Evolutionary conservation across 2,797 vertebrate species (phyloP), one percentile per base, ranked within the genome.

Genomic region (Sebastes hubbsi): DNA sequence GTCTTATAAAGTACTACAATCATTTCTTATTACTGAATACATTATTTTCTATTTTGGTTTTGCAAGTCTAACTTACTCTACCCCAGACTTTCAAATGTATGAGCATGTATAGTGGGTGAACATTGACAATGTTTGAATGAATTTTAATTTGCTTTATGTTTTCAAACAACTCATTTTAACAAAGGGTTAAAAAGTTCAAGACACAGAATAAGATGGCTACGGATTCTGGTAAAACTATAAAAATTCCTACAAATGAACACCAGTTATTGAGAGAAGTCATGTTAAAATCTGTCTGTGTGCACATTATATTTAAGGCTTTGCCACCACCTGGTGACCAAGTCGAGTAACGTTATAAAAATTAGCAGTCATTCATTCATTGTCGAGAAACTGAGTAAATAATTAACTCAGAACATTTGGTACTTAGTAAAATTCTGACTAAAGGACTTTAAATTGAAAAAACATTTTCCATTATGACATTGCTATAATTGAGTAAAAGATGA

Each of bases 251-350:
- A 58, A 52, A 30, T 49, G 4, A 18, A 61, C 14, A 46, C 18
- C 27, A n/a, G 32, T 6, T 14, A 8, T 0, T 0, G 10, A 25
- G 7, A 8, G 29, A 29, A 14, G 3, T n/a, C 6, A 6, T 59
- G 16, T 72, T 30, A 1, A 55, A 24, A 32, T 62, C 12, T 36
- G 7, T 20, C 25, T 5, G 3, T 34, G 9, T 32, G 20, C 3
- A 3, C 9, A 11, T 52, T 64, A 64, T 65, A 16, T 46, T 9
- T 22, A 20, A 52, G 60, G 9, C 27, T 84, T 73, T 85, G 61
- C n/a, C 6, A 0, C 84, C 75, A 70, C 25, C 83, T 84, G 55
- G 54, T 85, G 82, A 64, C 62, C 38, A 76, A 60, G 7, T 16
- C 16, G n/a, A 62, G 58, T 38, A 76, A 36, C 60, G 12, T 58